Base-by-base conservation (phyloP, 2,888 invertebrate species). In the Dioctria linearis region DNA sequence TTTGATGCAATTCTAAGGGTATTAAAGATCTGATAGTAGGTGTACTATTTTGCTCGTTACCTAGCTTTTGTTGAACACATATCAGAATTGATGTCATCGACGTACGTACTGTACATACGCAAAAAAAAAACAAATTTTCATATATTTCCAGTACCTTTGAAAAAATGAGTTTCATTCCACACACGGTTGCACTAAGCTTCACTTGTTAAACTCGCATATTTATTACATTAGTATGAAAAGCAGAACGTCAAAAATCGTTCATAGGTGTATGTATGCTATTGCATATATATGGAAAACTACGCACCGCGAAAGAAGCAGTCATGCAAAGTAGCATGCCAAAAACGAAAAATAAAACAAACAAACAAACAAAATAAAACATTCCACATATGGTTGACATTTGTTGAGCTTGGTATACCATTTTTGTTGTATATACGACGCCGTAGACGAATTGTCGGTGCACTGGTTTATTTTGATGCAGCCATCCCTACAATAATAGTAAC, bases 301-400 rank as follows among this genome's bases (percentile, higher is more conserved):
- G 46, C 5, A 46, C 46, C 2, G 6, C 40, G 67, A 43, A 67
- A 13, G 43, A 67, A 6, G 40, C 49, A 67, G 25, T 25, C 46
- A 67, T 67, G 49, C 67, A 67, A 67, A 67, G 8, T 67, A 46
- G 25, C 67, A 13, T 43, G 46, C 42, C 67, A 67, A 67, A 67
- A 67, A 65, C 42, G 42, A 65, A 65, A 65, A 65, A 25, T 1
- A 25, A 25, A 25, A 25, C 2, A 25, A 25, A 25, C 25, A 25
- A 25, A 25, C 2, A 25, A 25, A 25, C 25, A 25, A 25, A 40
- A 42, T 46, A 67, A 42, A 46, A 42, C n/a, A n/a, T 3, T 49
- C 67, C 67, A 67, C 67, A 67, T 67, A 67, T 67, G 67, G 67
- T 25, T 67, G 67, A 67, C 67, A 67, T 42, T 67, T 67, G 67